Conservation (phyloP, 2,888 invertebrate species). For the Drosophila gaucha region DNA sequence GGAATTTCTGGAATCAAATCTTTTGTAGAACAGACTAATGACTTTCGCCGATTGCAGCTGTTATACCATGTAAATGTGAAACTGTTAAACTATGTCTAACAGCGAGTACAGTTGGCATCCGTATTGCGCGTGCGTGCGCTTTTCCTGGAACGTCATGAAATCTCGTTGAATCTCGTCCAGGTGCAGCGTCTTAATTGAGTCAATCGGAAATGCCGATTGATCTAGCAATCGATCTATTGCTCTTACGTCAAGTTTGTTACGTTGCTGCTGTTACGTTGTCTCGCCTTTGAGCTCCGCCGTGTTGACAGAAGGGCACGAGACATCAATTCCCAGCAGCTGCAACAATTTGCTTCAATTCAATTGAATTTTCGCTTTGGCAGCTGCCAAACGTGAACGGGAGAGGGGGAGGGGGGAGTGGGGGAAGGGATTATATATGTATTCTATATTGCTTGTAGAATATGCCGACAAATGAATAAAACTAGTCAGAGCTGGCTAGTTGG, state of each 20-base stretch:
- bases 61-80: background rate
- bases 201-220: slow-evolving; percentile 22
- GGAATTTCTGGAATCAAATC: background rate
- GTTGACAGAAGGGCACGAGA: slow-evolving; percentile 41
- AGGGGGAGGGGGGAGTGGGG: slow-evolving; percentile 61
- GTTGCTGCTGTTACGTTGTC: slow-evolving; percentile 1
- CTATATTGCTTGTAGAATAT: slow-evolving; percentile 63
- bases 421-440: slow-evolving; percentile 59
- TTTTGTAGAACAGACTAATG: too few relatives aligned
- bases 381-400: slow-evolving; percentile 1
- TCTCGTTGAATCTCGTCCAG: slow-evolving; percentile 8
- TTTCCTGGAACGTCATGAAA: slow-evolving; percentile 48
- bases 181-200: slow-evolving; percentile 33
- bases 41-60: background rate
- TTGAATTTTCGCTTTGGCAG: slow-evolving; percentile 56
- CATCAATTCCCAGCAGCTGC: slow-evolving; percentile 61
- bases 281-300: slow-evolving; percentile 1
- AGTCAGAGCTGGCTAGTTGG: slow-evolving; percentile 11
- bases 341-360: slow-evolving; percentile 53
- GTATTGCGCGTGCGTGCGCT: slow-evolving; percentile 44
- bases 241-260: slow-evolving; percentile 61
- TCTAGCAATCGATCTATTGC: slow-evolving; percentile 23
- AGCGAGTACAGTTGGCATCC: slow-evolving; percentile 57
- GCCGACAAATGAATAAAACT: slow-evolving; percentile 27
- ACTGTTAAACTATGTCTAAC: background rate